Evolutionary conservation across 2,797 vertebrate genomes (phyloP).

Genomic region (Acridotheres tristis): DNA sequence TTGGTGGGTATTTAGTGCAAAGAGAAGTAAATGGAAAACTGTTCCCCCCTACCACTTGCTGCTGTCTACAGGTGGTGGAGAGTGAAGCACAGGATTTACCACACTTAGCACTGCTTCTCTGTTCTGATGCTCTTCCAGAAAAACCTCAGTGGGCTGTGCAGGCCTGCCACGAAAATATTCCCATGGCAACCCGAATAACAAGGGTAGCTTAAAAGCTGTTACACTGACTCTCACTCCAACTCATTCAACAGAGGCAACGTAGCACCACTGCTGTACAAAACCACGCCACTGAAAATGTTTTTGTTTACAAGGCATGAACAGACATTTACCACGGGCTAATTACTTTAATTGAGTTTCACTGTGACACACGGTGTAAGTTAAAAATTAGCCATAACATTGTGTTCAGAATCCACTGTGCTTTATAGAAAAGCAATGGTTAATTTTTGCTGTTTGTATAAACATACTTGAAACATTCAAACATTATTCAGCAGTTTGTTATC

Average conservation of each 20-base stretch:
- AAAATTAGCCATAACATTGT: neutral
- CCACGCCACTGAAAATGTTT: neutral
- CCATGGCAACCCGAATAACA: slow-evolving; percentile 41
- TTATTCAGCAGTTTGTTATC: neutral
- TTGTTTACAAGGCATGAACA: neutral
- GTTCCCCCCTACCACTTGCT: neutral
- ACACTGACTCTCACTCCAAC: neutral
- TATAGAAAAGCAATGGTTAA: neutral
- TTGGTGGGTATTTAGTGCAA: neutral
- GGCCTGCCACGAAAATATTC: neutral
- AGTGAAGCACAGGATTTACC: fast-evolving
- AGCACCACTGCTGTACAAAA: neutral
- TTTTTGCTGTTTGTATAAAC: neutral
- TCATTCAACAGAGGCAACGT: neutral
- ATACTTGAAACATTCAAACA: neutral
- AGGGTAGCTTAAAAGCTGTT: neutral
- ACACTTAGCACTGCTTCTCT: neutral
- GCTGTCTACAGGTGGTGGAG: neutral
- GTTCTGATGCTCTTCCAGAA: neutral
- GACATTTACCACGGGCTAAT: neutral
- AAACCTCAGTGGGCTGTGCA: neutral
- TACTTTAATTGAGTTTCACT: neutral
- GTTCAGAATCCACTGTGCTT: neutral
- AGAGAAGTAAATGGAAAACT: neutral
- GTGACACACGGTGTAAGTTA: fast-evolving